Percentiles rank a stretch among this genome's conserved stretches.
These are phyloP conservation scores for Heterocephalus glaber DNA, from an alignment of 2,113 vertebrate genomes.

Conservation along the genomic window DNA sequence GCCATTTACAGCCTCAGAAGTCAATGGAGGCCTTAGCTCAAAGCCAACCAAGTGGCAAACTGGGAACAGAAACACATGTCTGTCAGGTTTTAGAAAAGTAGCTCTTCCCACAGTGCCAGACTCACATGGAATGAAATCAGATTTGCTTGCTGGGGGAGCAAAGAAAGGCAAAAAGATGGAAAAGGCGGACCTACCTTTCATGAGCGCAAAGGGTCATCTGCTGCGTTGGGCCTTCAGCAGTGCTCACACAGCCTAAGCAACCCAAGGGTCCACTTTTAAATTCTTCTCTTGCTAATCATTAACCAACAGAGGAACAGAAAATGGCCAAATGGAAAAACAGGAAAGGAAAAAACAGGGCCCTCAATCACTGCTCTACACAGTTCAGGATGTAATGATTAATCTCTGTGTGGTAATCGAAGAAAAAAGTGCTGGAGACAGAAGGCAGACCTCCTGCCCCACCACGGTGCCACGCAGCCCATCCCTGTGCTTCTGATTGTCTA, in stretches of 20 bases:
- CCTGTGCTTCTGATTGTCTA: neutral
- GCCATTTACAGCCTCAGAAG: neutral
- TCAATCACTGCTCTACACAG: neutral
- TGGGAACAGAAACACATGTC: neutral
- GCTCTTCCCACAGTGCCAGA: neutral
- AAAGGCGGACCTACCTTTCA: neutral
- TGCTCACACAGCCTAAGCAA: neutral
- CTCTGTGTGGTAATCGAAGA: neutral
- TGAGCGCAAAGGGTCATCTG: neutral
- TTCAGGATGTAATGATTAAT: neutral
- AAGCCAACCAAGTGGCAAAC: neutral
- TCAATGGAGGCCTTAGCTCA: conserved; percentile 7
- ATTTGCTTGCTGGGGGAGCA: neutral
- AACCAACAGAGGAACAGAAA: neutral
- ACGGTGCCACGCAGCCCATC: neutral
- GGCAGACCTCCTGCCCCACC: neutral
- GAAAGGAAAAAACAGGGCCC: neutral
- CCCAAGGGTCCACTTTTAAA: neutral
- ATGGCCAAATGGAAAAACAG: neutral
- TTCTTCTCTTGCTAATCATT: conserved; percentile 17
- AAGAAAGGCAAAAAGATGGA: neutral
- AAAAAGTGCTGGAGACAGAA: neutral
- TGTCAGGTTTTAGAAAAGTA: neutral
- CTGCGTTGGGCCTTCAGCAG: neutral
- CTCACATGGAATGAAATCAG: neutral